Evolutionary conservation across 1,140 invertebrate species (phyloP).

Genomic region (Bombus superbus): DNA sequence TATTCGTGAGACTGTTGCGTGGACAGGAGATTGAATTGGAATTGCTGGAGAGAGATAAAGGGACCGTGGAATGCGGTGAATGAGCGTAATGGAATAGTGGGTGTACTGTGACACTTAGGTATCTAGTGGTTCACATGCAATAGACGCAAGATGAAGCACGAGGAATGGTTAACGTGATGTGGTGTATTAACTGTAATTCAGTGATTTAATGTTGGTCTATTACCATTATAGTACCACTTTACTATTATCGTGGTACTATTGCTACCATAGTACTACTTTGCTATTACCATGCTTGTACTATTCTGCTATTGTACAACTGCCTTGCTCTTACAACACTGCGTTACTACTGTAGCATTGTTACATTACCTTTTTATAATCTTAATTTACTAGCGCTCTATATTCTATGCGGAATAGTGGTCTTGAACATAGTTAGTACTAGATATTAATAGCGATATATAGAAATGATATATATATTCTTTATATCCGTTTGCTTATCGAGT

Average conservation of each 20-base stretch:
- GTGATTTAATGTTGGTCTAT: background rate
- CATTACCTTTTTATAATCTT: too few species aligned
- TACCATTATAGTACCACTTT: background rate
- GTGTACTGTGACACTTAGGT: background rate
- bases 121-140: background rate
- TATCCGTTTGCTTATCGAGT: too few species aligned
- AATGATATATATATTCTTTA: too few species aligned
- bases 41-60: background rate
- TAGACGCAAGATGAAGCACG: background rate
- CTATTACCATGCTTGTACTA: too few species aligned
- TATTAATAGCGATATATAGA: too few species aligned
- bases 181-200: background rate
- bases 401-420: too few species aligned
- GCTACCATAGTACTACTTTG: background rate
- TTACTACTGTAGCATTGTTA: too few species aligned
- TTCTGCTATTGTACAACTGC: background rate
- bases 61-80: slow-evolving; percentile 4
- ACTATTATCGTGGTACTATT: background rate
- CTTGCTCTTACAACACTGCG: background rate
- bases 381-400: too few species aligned
- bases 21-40: background rate
- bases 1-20: background rate
- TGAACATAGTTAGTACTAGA: too few species aligned
- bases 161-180: background rate
- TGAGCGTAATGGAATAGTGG: background rate